Evolutionary conservation across 2,888 invertebrate genomes (phyloP), one percentile per base, ranked within the genome.

Genomic region (Amiota minor): DNA sequence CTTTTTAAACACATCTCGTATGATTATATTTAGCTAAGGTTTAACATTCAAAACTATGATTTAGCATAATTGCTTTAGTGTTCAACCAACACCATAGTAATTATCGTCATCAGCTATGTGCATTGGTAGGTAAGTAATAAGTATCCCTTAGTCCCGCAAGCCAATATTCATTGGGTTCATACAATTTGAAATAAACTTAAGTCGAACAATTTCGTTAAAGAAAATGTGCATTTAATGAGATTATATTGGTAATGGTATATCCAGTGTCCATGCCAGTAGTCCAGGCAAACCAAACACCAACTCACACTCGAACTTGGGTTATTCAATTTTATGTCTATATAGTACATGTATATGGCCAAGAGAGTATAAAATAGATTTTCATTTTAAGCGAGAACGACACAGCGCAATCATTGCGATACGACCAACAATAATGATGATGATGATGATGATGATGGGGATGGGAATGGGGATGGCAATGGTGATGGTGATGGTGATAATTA

Each of bases 151-250:
- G 35, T 35, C 35, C 6, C 35, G 35, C 35, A 35, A 35, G 35
- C 35, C 35, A 35, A 35, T 35, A 35, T 35, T 35, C 35, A 35
- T 35, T 18, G 12, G 20, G 3, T 59, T 59, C 12, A n/a, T 59
- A 6, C 20, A 16, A 59, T 18, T 59, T 18, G 9, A 20, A 20
- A 59, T 18, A 12, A 18, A 59, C 59, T 59, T 59, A 59, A 59
- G 59, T 59, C 59, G 53, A 12, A n/a, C 53, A 53, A 53, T n/a
- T 12, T n/a, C 53, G 53, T 12, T 16, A 59, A 45, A 16, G 47
- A 14, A 68, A 68, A 53, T 68, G 50, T 50, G 67, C 53, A 68
- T 11, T 18, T 50, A 23, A 68, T 68, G 67, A 53, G 23, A 53
- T 68, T n/a, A 53, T 50, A 16, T 8, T 35, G 53, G 35, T 35